phyloP scores from a whole-genome alignment of 2,113 vertebrate species.

The human (Homo sapiens) region DNA sequence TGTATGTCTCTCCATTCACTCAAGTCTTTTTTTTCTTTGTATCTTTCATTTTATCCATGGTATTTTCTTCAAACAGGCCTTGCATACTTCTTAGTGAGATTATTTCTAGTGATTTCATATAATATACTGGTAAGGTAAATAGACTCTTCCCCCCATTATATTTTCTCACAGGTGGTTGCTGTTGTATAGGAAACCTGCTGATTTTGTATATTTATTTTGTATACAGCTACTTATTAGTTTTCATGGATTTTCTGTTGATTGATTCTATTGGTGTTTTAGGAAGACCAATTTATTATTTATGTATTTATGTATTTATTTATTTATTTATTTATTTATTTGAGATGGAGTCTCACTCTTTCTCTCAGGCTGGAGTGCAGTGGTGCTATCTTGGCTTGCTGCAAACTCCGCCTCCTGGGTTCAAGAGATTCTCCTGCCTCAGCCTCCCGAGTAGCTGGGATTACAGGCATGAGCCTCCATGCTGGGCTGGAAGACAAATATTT shows the following conservation, averaged over 20 bases:
- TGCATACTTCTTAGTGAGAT: background rate
- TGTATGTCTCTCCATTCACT: conserved; percentile 23
- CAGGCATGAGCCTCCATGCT: too few species aligned
- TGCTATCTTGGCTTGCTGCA: background rate
- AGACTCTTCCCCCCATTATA: background rate
- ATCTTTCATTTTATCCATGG: background rate
- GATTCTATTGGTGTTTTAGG: conserved; percentile 33
- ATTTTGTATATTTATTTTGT: conserved; percentile 43
- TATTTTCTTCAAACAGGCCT: conserved; percentile 2
- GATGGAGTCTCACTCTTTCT: background rate
- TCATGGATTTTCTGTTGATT: conserved; percentile 42
- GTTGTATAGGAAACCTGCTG: conserved; percentile 29
- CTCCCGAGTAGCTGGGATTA: background rate
- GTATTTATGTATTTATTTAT: too few species aligned
- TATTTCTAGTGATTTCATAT: conserved; percentile 30
- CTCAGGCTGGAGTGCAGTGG: background rate
- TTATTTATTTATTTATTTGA: background rate
- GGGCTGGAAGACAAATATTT: too few species aligned
- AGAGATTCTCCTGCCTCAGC: background rate
- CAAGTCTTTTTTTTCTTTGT: conserved; percentile 17
- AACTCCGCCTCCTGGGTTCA: background rate
- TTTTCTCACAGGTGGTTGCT: conserved; percentile 38
- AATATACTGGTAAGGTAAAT: background rate
- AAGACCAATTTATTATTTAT: background rate
- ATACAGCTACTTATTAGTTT: background rate